Conservation (phyloP, 2,888 invertebrate genomes). For the Protodeltote pygarga region DNA sequence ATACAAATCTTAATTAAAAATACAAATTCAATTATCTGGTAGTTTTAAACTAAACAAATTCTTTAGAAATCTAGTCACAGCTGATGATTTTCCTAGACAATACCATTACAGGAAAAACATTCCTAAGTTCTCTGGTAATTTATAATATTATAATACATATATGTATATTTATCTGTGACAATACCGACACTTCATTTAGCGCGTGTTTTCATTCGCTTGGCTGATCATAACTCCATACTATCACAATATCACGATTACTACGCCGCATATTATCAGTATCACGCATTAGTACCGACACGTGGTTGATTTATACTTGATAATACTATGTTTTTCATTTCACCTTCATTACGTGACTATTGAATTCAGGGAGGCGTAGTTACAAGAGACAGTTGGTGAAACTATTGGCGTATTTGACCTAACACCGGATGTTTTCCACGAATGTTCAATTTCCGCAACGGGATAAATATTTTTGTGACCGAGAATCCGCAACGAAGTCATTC, state of each 20-base stretch:
- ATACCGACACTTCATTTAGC: slow-evolving; percentile 24
- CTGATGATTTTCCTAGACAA: slow-evolving; percentile 1
- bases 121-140: background rate
- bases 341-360: slow-evolving; percentile 14
- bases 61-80: background rate
- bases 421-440: background rate
- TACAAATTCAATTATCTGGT: too few species aligned
- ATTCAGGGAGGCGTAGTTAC: slow-evolving; percentile 1
- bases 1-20: background rate
- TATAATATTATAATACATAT: too few species aligned
- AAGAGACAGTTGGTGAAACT: background rate
- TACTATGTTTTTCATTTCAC: slow-evolving; percentile 32
- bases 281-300: slow-evolving; percentile 20
- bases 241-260: slow-evolving; percentile 21
- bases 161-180: too few species aligned
- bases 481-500: background rate
- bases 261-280: slow-evolving; percentile 11
- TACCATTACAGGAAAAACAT: background rate
- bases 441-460: slow-evolving; percentile 4
- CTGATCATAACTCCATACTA: slow-evolving; percentile 9
- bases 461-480: slow-evolving; percentile 15
- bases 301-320: background rate
- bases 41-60: too few species aligned
- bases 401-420: slow-evolving; percentile 15
- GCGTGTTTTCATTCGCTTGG: slow-evolving; percentile 1